phyloP scores from a whole-genome alignment of 2,113 vertebrate species.

The Otocyon megalotis region DNA sequence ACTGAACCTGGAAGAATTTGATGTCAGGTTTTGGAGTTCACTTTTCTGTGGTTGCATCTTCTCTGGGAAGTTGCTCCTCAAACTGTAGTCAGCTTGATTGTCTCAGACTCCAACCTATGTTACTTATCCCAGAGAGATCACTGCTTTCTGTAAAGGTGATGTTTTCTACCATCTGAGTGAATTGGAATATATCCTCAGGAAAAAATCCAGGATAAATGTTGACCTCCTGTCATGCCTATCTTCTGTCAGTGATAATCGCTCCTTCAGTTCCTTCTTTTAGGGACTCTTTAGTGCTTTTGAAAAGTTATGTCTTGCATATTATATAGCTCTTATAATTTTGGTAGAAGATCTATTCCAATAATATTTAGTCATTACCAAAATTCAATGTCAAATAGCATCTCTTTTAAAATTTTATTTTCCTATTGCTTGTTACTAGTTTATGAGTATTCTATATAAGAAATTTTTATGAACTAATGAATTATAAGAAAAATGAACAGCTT shows the following conservation, averaged over 20 bases:
- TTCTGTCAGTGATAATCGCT: not conserved
- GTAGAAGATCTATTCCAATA: not conserved
- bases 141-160: not conserved
- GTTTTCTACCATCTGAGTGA: not conserved
- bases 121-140: not conserved
- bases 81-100: not conserved
- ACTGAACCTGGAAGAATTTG: not conserved
- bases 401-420: not conserved
- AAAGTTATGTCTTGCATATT: not conserved
- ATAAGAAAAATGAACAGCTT: constrained; percentile 13
- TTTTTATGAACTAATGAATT: not conserved
- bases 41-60: not conserved
- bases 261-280: not conserved
- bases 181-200: not conserved
- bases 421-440: not conserved
- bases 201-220: not conserved
- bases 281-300: not conserved
- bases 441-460: not conserved
- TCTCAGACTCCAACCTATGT: not conserved
- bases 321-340: not conserved
- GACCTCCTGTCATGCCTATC: not conserved
- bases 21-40: not conserved
- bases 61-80: not conserved
- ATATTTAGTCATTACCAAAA: not conserved
- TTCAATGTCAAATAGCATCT: not conserved